These are phyloP conservation scores for Epirrhoe tristata DNA, from an alignment of 2,888 invertebrate genomes.

Conservation along the genomic window DNA sequence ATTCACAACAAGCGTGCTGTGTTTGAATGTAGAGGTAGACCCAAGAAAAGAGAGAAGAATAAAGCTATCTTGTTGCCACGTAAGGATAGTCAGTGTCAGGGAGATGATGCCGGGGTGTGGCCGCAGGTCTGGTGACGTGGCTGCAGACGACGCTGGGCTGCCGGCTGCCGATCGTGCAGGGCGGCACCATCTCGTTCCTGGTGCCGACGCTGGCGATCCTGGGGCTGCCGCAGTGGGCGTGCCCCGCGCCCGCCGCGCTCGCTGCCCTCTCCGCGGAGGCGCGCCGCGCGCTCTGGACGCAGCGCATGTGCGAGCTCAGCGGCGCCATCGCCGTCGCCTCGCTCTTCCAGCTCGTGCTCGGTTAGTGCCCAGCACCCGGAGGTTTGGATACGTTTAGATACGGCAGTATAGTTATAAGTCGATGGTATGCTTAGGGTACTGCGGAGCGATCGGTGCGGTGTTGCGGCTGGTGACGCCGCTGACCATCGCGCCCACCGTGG, in stretches of 20 bases:
- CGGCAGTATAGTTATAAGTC: no score
- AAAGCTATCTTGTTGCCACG: no score
- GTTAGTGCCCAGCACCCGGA: no score
- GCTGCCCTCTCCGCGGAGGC: constrained; percentile 83
- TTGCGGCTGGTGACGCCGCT: constrained; percentile 92
- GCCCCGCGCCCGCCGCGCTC: constrained; percentile 84
- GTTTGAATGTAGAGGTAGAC: no score
- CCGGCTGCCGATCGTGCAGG: constrained; percentile 91
- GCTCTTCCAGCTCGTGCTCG: constrained; percentile 90
- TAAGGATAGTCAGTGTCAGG: no score
- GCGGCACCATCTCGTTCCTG: constrained; percentile 92
- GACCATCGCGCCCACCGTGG: constrained; percentile 93
- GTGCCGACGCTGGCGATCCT: constrained; percentile 92
- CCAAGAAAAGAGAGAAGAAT: no score
- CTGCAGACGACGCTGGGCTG: constrained; percentile 91
- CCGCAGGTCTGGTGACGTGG: constrained; percentile 89
- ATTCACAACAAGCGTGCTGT: no score
- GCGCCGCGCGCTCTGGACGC: constrained; percentile 88
- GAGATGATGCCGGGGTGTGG: neutral
- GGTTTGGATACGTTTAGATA: no score
- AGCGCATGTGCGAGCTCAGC: constrained; percentile 91
- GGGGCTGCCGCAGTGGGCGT: constrained; percentile 89
- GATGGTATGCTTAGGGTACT: constrained; percentile 69
- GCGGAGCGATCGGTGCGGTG: constrained; percentile 90
- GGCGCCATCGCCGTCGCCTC: constrained; percentile 94